These are phyloP conservation scores for Heliconius sara DNA, from an alignment of 2,888 invertebrate genomes.

Conservation along the genomic window DNA sequence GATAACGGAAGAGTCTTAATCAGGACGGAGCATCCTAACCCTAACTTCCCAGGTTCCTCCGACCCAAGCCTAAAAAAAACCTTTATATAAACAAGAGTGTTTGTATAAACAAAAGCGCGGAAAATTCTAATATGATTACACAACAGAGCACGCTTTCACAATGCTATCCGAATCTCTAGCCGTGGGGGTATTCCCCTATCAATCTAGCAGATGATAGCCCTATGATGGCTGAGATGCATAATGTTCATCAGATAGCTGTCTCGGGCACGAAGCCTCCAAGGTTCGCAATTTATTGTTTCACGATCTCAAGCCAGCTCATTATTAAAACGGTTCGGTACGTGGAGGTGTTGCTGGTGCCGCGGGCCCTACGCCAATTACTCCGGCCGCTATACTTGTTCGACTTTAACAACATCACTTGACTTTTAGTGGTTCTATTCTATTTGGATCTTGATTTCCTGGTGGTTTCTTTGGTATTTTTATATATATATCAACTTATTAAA, in stretches of 20 bases:
- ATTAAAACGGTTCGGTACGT: conserved; percentile 84
- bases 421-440: conserved; percentile 66
- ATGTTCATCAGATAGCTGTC: conserved; percentile 83
- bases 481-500: neutral
- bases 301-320: conserved; percentile 82
- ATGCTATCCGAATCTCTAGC: conserved; percentile 73
- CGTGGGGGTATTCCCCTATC: conserved; percentile 81
- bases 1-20: too few relatives aligned
- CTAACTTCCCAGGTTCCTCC: too few relatives aligned
- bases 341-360: conserved; percentile 82
- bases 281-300: conserved; percentile 84
- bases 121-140: conserved; percentile 68
- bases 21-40: too few relatives aligned
- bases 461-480: conserved; percentile 26
- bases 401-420: conserved; percentile 71
- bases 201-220: conserved; percentile 82
- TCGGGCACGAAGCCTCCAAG: conserved; percentile 83
- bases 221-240: conserved; percentile 79
- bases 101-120: conserved; percentile 51
- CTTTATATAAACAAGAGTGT: conserved; percentile 45
- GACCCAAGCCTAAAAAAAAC: too few relatives aligned
- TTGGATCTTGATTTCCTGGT: conserved; percentile 43
- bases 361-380: conserved; percentile 80
- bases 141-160: conserved; percentile 64
- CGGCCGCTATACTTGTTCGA: conserved; percentile 69